Conservation (phyloP, 2,888 invertebrate genomes). For the Ceraclea dissimilis region DNA sequence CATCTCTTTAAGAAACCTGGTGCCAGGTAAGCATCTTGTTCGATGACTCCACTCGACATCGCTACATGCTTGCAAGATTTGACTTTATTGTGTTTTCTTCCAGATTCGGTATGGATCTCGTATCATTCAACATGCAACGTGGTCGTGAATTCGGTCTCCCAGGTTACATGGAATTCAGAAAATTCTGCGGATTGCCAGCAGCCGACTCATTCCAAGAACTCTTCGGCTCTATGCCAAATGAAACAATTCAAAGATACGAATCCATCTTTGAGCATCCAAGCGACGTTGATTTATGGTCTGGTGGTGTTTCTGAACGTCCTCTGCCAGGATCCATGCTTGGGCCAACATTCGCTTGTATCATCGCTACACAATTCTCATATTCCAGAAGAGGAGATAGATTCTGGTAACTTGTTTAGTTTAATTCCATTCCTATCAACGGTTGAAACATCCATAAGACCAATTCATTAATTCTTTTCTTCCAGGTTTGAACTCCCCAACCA, state of each 20-base stretch:
- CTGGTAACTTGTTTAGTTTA: conserved; percentile 49
- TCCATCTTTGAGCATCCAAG: conserved; percentile 83
- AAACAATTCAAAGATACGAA: conserved; percentile 73
- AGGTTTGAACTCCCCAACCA: conserved; percentile 85
- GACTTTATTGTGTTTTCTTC: background rate
- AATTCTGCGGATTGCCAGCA: conserved; percentile 79
- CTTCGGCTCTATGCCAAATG: conserved; percentile 82
- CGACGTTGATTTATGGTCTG: conserved; percentile 93
- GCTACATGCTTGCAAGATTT: too few relatives aligned
- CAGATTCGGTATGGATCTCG: conserved; percentile 80
- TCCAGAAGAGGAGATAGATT: conserved; percentile 85
- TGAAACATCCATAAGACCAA: background rate
- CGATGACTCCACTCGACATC: too few relatives aligned
- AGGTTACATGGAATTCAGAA: conserved; percentile 88
- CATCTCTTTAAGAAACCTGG: conserved; percentile 82
- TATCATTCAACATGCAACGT: conserved; percentile 89
- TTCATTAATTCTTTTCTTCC: conserved; percentile 13
- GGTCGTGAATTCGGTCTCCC: conserved; percentile 88
- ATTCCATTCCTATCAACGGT: background rate
- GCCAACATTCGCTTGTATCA: conserved; percentile 89
- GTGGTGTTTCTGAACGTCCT: conserved; percentile 86
- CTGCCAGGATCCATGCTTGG: conserved; percentile 89
- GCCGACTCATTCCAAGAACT: conserved; percentile 73
- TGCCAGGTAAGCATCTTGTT: conserved; percentile 35
- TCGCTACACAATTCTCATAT: conserved; percentile 88